Percentiles rank a stretch among this genome's conserved stretches.
phyloP scores from a whole-genome alignment of 2,797 vertebrate species.

The Xiphophorus birchmanni region DNA sequence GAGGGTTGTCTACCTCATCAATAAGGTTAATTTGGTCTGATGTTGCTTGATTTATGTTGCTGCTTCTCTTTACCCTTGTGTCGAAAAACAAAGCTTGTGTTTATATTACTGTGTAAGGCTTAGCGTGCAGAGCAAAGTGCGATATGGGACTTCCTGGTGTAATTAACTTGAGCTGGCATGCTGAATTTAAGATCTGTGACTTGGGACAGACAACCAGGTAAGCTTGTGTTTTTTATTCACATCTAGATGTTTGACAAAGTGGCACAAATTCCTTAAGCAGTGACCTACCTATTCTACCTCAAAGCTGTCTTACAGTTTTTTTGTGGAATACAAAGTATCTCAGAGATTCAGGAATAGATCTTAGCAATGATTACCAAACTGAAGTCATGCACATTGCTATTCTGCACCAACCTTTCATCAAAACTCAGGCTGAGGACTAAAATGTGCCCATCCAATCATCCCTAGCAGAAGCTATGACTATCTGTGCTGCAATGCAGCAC shows the following conservation, averaged over 20 bases:
- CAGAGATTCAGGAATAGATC: constrained; percentile 20
- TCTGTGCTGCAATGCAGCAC: constrained; percentile 36
- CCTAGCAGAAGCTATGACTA: constrained; percentile 22
- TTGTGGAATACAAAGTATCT: constrained; percentile 51
- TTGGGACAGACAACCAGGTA: constrained; percentile 57
- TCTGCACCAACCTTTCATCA: constrained; percentile 26
- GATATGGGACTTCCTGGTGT: constrained; percentile 58
- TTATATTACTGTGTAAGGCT: constrained; percentile 62
- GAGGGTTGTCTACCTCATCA: constrained; percentile 51
- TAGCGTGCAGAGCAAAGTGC: constrained; percentile 49
- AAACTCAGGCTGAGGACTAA: constrained; percentile 39
- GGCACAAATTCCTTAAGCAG: constrained; percentile 59
- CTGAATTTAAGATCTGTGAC: constrained; percentile 62
- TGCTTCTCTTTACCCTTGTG: constrained; percentile 58
- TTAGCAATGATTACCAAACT: constrained; percentile 19
- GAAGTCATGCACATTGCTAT: constrained; percentile 20
- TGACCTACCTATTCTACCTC: constrained; percentile 34
- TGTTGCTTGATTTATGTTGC: constrained; percentile 57
- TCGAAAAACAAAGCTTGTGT: constrained; percentile 69
- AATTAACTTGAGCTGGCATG: constrained; percentile 68
- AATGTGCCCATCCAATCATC: constrained; percentile 20
- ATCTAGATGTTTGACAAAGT: constrained; percentile 27
- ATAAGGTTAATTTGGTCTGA: constrained; percentile 61
- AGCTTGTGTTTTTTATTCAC: constrained; percentile 17
- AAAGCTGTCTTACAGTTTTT: constrained; percentile 47